Percentiles rank a stretch among this genome's conserved stretches.
Evolutionary conservation across 2,888 invertebrate genomes (phyloP).

Genomic region (Helicoverpa assulta): DNA sequence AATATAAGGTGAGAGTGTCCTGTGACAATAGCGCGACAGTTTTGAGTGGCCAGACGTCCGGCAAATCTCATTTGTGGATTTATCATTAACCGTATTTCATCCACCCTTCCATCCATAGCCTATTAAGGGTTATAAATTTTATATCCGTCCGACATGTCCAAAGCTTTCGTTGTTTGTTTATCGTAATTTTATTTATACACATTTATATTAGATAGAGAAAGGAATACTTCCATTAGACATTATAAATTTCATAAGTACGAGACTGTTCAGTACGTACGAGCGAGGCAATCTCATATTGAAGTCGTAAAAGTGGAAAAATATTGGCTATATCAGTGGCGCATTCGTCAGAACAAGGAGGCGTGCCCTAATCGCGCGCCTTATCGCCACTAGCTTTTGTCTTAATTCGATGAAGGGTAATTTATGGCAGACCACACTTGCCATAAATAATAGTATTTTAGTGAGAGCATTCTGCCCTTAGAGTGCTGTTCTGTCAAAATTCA

Average conservation of each 20-base stretch:
- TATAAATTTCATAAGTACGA: conserved; percentile 51
- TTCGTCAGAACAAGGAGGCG: conserved; percentile 83
- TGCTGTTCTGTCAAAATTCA: conserved; percentile 86
- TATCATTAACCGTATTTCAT: conserved; percentile 90
- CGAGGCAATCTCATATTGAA: conserved; percentile 77
- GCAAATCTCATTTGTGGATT: conserved; percentile 90
- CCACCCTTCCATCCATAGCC: conserved; percentile 86
- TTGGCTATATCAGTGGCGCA: conserved; percentile 81
- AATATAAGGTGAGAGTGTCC: conserved; percentile 88
- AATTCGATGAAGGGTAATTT: conserved; percentile 87
- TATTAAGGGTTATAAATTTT: conserved; percentile 88
- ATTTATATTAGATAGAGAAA: conserved; percentile 61
- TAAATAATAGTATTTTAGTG: conserved; percentile 87
- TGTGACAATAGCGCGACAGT: conserved; percentile 85
- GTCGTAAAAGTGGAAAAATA: conserved; percentile 84
- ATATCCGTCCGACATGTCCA: conserved; percentile 83
- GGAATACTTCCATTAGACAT: conserved; percentile 53
- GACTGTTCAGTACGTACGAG: conserved; percentile 23
- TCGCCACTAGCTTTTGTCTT: conserved; percentile 87
- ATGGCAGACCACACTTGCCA: conserved; percentile 80
- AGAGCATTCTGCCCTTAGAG: conserved; percentile 69
- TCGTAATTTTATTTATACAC: conserved; percentile 74
- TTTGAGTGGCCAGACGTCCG: conserved; percentile 89
- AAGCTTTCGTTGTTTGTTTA: conserved; percentile 83
- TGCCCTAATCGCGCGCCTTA: conserved; percentile 83